A percentile compares a stretch with the other conserved stretches of the same genome.
These are phyloP conservation scores for Drosophila mayri DNA, from an alignment of 1,140 invertebrate species.

Conservation along the genomic window DNA sequence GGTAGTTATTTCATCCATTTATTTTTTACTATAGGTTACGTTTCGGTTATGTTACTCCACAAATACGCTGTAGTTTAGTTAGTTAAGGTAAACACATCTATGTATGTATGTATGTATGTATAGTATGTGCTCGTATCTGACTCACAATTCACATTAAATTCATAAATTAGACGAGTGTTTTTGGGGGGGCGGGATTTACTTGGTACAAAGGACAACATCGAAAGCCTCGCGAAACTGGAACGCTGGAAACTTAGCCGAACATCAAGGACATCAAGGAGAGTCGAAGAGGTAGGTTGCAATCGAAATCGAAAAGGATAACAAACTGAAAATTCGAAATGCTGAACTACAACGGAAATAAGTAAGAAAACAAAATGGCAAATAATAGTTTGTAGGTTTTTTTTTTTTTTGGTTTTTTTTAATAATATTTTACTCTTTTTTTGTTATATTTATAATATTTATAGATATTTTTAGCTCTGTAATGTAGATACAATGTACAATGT, in stretches of 20 bases:
- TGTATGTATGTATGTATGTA: slow-evolving; percentile 40
- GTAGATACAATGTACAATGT: slow-evolving; percentile 78
- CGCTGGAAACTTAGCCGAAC: neutral
- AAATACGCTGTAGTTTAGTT: slow-evolving; percentile 25
- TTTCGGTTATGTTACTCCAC: slow-evolving; percentile 50
- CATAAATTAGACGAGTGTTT: slow-evolving; percentile 34
- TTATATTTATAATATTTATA: slow-evolving; percentile 76
- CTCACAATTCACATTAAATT: slow-evolving; percentile 42
- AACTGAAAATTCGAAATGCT: slow-evolving; percentile 39
- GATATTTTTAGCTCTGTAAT: slow-evolving; percentile 73
- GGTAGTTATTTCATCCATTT: slow-evolving; percentile 77
- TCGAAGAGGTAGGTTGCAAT: neutral
- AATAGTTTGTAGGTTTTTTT: slow-evolving; percentile 48
- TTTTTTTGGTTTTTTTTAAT: slow-evolving; percentile 65
- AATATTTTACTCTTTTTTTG: slow-evolving; percentile 82
- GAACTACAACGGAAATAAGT: slow-evolving; percentile 33
- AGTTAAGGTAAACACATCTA: slow-evolving; percentile 59
- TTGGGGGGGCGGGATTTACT: neutral
- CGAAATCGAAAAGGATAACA: slow-evolving; percentile 2
- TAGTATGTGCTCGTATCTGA: neutral
- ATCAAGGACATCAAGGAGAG: neutral
- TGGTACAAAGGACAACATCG: slow-evolving; percentile 27
- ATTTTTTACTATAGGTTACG: slow-evolving; percentile 50
- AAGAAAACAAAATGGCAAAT: slow-evolving; percentile 29
- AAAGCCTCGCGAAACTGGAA: slow-evolving; percentile 29